phyloP scores from a whole-genome alignment of 1,140 invertebrate species.

The Drosophila bifasciata region DNA sequence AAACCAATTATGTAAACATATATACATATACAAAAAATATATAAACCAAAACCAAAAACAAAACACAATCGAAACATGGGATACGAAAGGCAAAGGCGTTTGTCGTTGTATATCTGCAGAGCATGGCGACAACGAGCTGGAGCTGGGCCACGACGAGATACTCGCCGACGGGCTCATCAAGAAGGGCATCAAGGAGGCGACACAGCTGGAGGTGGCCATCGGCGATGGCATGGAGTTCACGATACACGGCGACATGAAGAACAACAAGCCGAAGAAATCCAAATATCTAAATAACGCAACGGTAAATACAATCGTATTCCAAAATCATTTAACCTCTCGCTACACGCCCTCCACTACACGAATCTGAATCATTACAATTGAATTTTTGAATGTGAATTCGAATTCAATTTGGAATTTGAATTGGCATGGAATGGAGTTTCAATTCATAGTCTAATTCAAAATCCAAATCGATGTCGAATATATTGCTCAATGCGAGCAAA shows the following conservation, averaged over 20 bases:
- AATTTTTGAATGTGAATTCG: neutral
- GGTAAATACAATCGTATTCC: conserved; percentile 83
- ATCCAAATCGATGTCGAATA: too few relatives aligned
- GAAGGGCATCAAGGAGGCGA: conserved; percentile 94
- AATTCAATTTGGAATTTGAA: conserved; percentile 1
- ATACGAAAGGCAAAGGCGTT: conserved; percentile 84
- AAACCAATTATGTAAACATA: conserved; percentile 58
- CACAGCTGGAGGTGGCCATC: conserved; percentile 94
- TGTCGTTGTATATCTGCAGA: conserved; percentile 88
- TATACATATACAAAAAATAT: conserved; percentile 61
- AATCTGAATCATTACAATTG: neutral
- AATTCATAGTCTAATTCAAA: neutral
- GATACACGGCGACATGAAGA: conserved; percentile 92
- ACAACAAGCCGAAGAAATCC: conserved; percentile 89
- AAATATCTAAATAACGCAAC: conserved; percentile 90
- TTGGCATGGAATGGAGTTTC: neutral
- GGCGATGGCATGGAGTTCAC: conserved; percentile 96
- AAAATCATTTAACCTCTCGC: neutral
- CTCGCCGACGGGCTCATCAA: conserved; percentile 93
- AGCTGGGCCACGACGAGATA: conserved; percentile 89
- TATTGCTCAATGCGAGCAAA: neutral
- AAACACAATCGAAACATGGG: conserved; percentile 51
- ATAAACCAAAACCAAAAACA: conserved; percentile 47
- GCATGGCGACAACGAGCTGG: conserved; percentile 86
- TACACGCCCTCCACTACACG: too few relatives aligned